Evolutionary conservation across 1,140 invertebrate genomes (phyloP).

Genomic region (Meloidogyne floridensis): DNA sequence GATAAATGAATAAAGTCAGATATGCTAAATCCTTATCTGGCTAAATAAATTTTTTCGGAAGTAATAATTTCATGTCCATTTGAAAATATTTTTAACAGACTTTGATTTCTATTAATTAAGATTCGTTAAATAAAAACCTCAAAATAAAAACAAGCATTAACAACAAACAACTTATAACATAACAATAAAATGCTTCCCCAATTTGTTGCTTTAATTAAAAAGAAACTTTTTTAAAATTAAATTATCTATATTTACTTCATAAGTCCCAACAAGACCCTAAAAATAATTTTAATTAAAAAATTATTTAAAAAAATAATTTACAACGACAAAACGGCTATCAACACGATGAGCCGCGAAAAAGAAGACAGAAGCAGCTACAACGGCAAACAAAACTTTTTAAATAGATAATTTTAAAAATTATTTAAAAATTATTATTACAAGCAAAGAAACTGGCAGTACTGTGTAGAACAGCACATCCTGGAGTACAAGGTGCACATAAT

Average conservation of each 20-base stretch:
- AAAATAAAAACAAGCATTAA: constrained; percentile 61
- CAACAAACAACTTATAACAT: constrained; percentile 49
- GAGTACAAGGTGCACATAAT: constrained; percentile 60
- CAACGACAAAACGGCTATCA: constrained; percentile 51
- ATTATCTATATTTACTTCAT: constrained; percentile 43
- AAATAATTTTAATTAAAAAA: background rate
- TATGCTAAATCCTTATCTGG: too few relatives aligned
- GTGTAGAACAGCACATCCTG: constrained; percentile 56
- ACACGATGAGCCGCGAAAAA: constrained; percentile 58
- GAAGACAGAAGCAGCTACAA: constrained; percentile 42
- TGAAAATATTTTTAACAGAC: too few relatives aligned
- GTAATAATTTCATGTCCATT: too few relatives aligned
- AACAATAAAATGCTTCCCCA: constrained; percentile 61
- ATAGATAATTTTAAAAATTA: constrained; percentile 31
- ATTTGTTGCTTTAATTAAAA: constrained; percentile 56
- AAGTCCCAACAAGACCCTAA: constrained; percentile 54
- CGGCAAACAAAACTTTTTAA: constrained; percentile 41
- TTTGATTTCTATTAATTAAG: too few relatives aligned
- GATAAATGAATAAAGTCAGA: too few relatives aligned
- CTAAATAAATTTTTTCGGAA: too few relatives aligned
- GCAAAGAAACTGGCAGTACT: constrained; percentile 55
- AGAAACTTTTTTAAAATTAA: background rate
- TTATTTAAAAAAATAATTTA: background rate
- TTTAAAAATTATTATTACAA: constrained; percentile 44
- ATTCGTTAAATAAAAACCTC: constrained; percentile 13